Conservation (phyloP, 1,140 invertebrate genomes). For the Eurosta solidaginis region DNA sequence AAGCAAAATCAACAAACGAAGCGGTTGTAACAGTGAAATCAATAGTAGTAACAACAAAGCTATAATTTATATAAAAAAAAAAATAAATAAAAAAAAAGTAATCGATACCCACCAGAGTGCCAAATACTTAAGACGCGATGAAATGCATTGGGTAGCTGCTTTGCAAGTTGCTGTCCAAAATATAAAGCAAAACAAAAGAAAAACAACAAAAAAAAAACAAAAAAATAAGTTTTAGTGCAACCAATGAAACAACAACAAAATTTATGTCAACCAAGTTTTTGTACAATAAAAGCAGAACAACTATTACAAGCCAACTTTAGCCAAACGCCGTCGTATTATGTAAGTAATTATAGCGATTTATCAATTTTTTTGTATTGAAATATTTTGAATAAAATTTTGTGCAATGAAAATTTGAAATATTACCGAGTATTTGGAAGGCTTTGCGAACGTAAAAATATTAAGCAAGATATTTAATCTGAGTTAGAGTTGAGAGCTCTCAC, state of each 20-base stretch:
- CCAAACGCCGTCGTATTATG: constrained; percentile 9
- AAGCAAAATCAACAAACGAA: neutral
- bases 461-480: too few species aligned
- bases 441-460: too few species aligned
- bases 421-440: too few species aligned
- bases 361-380: too few species aligned
- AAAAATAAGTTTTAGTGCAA: neutral
- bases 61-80: too few species aligned
- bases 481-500: too few species aligned
- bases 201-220: neutral
- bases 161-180: neutral
- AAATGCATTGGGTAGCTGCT: neutral
- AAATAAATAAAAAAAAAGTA: neutral
- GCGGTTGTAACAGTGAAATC: neutral
- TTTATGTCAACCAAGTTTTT: neutral
- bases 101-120: constrained; percentile 2
- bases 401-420: too few species aligned
- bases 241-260: neutral
- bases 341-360: neutral
- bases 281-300: neutral
- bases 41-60: neutral
- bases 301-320: neutral
- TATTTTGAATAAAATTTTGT: too few species aligned
- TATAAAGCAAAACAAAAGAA: neutral
- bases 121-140: neutral